Conservation (phyloP, 2,888 invertebrate species). For the Erynnis tages region DNA sequence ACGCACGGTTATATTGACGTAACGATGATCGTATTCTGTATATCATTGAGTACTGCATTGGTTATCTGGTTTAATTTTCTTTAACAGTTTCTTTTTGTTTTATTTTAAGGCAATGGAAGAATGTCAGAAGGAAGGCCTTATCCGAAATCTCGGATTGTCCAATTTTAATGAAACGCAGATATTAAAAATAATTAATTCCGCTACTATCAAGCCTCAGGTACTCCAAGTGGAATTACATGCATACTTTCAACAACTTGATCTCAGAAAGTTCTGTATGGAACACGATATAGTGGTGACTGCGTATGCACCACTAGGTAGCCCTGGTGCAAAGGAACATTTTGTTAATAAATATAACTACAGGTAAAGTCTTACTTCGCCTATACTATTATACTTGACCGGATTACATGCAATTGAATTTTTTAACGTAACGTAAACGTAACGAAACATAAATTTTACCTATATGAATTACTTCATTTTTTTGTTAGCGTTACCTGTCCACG, state of each 20-base stretch:
- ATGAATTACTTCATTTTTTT: too few relatives aligned
- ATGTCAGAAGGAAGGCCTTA: slow-evolving; percentile 83
- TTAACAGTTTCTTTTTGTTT: too few relatives aligned
- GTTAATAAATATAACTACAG: slow-evolving; percentile 82
- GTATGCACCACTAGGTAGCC: slow-evolving; percentile 88
- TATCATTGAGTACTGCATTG: too few relatives aligned
- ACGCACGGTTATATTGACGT: too few relatives aligned
- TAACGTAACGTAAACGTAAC: too few relatives aligned
- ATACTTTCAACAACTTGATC: slow-evolving; percentile 86
- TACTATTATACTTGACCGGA: slow-evolving; percentile 10
- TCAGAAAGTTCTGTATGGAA: slow-evolving; percentile 83
- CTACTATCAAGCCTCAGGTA: slow-evolving; percentile 86
- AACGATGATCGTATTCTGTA: too few relatives aligned
- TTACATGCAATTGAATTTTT: slow-evolving; percentile 23
- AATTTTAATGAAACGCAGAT: slow-evolving; percentile 89
- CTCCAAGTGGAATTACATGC: slow-evolving; percentile 89
- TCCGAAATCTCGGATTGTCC: slow-evolving; percentile 89
- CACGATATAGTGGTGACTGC: slow-evolving; percentile 85
- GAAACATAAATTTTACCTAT: too few relatives aligned
- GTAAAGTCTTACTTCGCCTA: slow-evolving; percentile 44
- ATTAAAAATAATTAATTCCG: slow-evolving; percentile 79
- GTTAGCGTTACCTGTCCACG: too few relatives aligned
- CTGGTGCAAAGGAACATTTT: slow-evolving; percentile 84
- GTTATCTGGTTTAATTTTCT: too few relatives aligned
- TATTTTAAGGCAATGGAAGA: slow-evolving; percentile 84